These are phyloP conservation scores for Amblyopsis hoosieri DNA, from an alignment of 2,797 vertebrate genomes.

Conservation along the genomic window DNA sequence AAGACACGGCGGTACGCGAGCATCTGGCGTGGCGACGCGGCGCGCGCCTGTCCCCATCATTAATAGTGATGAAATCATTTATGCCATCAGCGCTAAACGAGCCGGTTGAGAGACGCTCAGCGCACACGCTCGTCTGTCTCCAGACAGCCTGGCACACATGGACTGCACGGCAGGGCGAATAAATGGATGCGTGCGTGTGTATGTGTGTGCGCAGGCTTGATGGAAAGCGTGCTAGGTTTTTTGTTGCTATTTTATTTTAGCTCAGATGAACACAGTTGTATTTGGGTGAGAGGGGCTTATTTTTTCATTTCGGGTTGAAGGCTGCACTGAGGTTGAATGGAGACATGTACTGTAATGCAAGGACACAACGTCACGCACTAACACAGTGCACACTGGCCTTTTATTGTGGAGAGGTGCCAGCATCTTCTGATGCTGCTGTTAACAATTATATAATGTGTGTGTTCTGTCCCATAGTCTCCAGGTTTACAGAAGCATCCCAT, in stretches of 20 bases:
- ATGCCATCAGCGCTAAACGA: slow-evolving; percentile 99
- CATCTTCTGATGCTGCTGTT: slow-evolving; percentile 35
- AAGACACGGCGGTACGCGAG: slow-evolving; percentile 84
- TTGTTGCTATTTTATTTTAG: slow-evolving; percentile 8
- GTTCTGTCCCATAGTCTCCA: too few relatives aligned
- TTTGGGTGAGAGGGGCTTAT: slow-evolving; percentile 1
- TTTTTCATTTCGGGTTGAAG: background rate
- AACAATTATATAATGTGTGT: slow-evolving; percentile 17
- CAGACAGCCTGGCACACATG: slow-evolving; percentile 64
- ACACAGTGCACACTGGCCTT: slow-evolving; percentile 54
- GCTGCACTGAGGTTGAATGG: slow-evolving; percentile 17
- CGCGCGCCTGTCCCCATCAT: slow-evolving; percentile 92
- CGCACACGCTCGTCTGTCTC: slow-evolving; percentile 80
- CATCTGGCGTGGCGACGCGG: slow-evolving; percentile 92
- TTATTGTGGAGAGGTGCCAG: slow-evolving; percentile 44
- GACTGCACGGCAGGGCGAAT: background rate
- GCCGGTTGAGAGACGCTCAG: slow-evolving; percentile 94
- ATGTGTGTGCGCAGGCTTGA: slow-evolving; percentile 16
- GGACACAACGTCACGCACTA: slow-evolving; percentile 41
- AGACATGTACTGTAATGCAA: slow-evolving; percentile 34
- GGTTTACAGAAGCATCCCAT: too few relatives aligned
- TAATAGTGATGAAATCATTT: slow-evolving; percentile 99
- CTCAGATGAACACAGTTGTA: slow-evolving; percentile 22
- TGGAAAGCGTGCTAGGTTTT: slow-evolving; percentile 34
- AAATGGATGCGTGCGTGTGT: slow-evolving; percentile 61